A percentile compares a stretch with the other conserved stretches of the same genome.
Conservation (phyloP, 2,888 invertebrate genomes). For the Acleris holmiana region DNA sequence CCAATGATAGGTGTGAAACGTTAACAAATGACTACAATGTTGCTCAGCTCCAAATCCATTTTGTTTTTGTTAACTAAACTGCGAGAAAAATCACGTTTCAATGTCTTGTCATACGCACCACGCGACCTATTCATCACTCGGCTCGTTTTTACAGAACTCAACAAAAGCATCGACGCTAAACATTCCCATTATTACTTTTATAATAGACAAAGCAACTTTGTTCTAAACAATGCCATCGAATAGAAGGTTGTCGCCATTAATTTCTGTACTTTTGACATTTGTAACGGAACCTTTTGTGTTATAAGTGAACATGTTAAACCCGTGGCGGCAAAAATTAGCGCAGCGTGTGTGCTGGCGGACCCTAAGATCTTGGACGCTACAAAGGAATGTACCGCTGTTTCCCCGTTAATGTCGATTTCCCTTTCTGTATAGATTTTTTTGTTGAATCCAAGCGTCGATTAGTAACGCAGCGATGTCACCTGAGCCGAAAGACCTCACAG, state of each 20-base stretch:
- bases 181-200: conserved; percentile 78
- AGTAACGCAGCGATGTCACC: conserved; percentile 78
- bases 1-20: conserved; percentile 36
- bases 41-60: conserved; percentile 49
- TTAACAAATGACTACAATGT: conserved; percentile 43
- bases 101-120: conserved; percentile 72
- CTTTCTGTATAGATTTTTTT: conserved; percentile 64
- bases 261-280: conserved; percentile 78
- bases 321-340: conserved; percentile 70
- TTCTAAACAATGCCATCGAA: conserved; percentile 74
- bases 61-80: conserved; percentile 64
- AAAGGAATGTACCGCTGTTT: conserved; percentile 58
- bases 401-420: conserved; percentile 62
- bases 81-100: conserved; percentile 71
- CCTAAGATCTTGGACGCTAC: conserved; percentile 46
- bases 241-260: conserved; percentile 81
- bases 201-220: conserved; percentile 80
- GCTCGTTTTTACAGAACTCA: conserved; percentile 65
- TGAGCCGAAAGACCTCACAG: conserved; percentile 79
- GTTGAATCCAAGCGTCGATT: conserved; percentile 62
- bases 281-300: conserved; percentile 74
- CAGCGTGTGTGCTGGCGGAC: conserved; percentile 64
- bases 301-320: conserved; percentile 60
- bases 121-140: conserved; percentile 72
- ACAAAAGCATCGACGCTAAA: conserved; percentile 81